Evolutionary conservation across 2,888 invertebrate genomes (phyloP), one percentile per base, ranked within the genome.

Genomic region (Drosophila imparisetae): DNA sequence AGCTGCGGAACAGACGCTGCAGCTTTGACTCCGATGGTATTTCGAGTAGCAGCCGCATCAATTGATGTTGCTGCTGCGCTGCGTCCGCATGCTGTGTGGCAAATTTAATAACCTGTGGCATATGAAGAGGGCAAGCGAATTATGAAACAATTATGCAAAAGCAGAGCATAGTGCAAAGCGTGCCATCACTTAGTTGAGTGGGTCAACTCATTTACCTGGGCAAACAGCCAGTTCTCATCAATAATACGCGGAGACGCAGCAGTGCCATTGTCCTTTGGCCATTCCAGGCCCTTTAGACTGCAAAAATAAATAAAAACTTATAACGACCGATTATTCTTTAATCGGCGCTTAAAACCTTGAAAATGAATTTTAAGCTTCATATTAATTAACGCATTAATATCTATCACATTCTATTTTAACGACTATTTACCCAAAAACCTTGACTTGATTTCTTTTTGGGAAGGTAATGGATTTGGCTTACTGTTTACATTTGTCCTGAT

Each of bases 1-100:
- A 76, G 57, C 83, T 86, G 49, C 81, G 89, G 90, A 95, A 93
- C 59, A 95, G 93, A 30, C 93, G 92, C 77, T 91, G 93, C 81
- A 94, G 86, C 84, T 93, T 93, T 40, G 90, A 88, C 79, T 93
- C 93, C 69, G 93, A 93, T 77, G 91, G 92, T 60, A 93, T 92
- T 75, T 93, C 92, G 66, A 92, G 83, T 6, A 93, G 86, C 69
- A 93, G 86, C 58, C 86, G 89, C 72, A 91, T 89, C 62, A 92
- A 81, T 76, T 90, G 90, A 42, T 86, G 85, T 59, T 92, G 90
- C 81, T 91, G 90, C 32, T 90, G 88, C 5, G 91, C 81, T 55
- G 91, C 89, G 67, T 89, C 85, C 24, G 69, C 74, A 40, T 86
- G 75, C 40, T 86, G 91, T 62, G 91, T 83, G 59, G 93, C 92